These are phyloP conservation scores for Diploptera punctata DNA, from an alignment of 2,888 invertebrate genomes.

Conservation along the genomic window DNA sequence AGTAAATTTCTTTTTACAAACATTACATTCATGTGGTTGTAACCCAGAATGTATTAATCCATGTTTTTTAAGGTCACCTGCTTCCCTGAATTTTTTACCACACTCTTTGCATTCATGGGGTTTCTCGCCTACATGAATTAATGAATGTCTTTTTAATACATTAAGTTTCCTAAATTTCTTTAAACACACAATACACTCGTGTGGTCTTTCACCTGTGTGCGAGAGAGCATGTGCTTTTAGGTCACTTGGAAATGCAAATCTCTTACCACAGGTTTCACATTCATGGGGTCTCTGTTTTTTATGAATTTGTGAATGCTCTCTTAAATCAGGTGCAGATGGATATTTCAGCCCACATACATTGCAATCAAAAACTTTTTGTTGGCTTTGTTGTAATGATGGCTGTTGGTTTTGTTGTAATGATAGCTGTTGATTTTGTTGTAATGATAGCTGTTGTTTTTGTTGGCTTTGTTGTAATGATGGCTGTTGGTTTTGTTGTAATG, in stretches of 20 bases:
- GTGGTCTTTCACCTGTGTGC: slow-evolving; percentile 12
- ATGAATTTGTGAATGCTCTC: slow-evolving; percentile 7
- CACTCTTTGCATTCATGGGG: slow-evolving; percentile 4
- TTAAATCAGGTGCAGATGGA: slow-evolving; percentile 2
- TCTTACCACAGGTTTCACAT: slow-evolving; percentile 6
- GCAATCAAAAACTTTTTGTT: not conserved
- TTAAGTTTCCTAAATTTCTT: slow-evolving; percentile 7
- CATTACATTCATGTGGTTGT: slow-evolving; percentile 9
- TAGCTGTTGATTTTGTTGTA: not conserved
- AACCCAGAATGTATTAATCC: not conserved
- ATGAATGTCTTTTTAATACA: slow-evolving; percentile 14
- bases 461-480: not conserved
- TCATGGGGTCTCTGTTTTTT: not conserved
- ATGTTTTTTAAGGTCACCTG: not conserved
- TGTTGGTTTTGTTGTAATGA: too few species aligned
- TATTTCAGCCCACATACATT: slow-evolving; percentile 3
- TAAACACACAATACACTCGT: slow-evolving; percentile 11
- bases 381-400: not conserved
- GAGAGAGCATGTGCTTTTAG: slow-evolving; percentile 4
- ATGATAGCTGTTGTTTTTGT: not conserved
- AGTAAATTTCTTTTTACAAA: slow-evolving; percentile 14
- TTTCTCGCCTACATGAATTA: slow-evolving; percentile 9
- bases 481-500: not conserved
- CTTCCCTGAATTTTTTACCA: slow-evolving; percentile 4
- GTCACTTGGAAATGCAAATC: slow-evolving; percentile 18